Conservation (phyloP, 2,113 vertebrate genomes). For the Condylura cristata region DNA sequence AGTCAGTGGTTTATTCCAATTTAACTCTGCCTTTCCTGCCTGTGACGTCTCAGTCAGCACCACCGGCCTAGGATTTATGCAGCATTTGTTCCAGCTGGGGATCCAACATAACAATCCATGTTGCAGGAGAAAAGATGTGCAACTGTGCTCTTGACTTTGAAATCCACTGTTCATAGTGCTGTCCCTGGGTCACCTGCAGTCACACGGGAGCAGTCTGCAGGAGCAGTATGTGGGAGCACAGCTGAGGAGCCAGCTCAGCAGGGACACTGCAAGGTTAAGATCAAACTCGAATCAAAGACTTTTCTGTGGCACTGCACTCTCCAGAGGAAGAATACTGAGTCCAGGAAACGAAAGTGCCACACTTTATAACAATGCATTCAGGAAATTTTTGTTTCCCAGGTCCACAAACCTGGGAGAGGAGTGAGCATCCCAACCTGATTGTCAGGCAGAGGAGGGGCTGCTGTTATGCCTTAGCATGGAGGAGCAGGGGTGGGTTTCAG, state of each 20-base stretch:
- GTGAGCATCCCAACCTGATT: no score
- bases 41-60: not conserved
- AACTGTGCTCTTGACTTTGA: not conserved
- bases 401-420: not conserved
- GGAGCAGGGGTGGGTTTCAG: not conserved
- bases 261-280: not conserved
- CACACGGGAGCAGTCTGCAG: not conserved
- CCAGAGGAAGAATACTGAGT: not conserved
- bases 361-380: not conserved
- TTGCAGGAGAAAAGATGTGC: not conserved
- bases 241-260: not conserved
- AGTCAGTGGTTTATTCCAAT: not conserved
- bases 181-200: not conserved
- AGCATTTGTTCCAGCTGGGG: not conserved
- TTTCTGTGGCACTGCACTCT: not conserved
- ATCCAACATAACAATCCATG: not conserved
- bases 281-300: not conserved
- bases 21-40: not conserved
- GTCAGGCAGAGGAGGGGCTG: not conserved
- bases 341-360: not conserved
- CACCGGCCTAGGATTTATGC: not conserved
- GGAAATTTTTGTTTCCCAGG: not conserved
- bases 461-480: not conserved
- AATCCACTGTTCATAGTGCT: not conserved
- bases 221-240: no score